Base-by-base conservation (phyloP, 2,113 vertebrate genomes). In the Anoura caudifer region DNA sequence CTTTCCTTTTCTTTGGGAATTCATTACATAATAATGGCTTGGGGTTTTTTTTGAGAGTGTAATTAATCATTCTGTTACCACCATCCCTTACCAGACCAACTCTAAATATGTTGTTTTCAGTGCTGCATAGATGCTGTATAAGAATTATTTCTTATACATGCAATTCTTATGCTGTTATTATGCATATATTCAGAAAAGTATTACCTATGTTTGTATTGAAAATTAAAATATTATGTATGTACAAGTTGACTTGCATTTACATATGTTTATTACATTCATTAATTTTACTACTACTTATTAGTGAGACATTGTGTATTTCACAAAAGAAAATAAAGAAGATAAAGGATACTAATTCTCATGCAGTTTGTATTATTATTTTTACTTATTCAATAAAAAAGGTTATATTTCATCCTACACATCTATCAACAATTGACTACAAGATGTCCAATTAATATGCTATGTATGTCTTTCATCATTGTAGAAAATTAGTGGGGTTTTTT, bases 11-110 rank as follows among this genome's bases (percentile, higher is more conserved):
- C 15, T 65, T 90, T 81, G 36, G 59, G 20, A 95, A 63, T 90
- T 26, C 0, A 28, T 77, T 95, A 36, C 1, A 31, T 88, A 79
- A 50, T 41, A 67, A 63, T 76, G 16, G 14, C 36, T 82, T 89
- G 5, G 61, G 80, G 45, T 47, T n/a, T 80, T 70, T n/a, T 80
- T 70, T 63, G 28, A 79, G 54, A 90, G 63, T 28, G 1, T 38
- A 95, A 77, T 94, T 75, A 87, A 70, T 94, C 88, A 91, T 28
- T 69, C 20, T 89, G 5, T 50, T 82, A 20, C 77, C 52, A 82
- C 33, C 56, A 22, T 63, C 22, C 93, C 41, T 87, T 93, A 76
- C 28, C 70, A 76, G 26, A 61, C 38, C 4, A 73, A 33, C 47
- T 87, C 15, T 31, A 75, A 59, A 84, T 41, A 63, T 47, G 14